A percentile compares a stretch with the other conserved stretches of the same genome.
Conservation (phyloP, 2,888 invertebrate genomes). For the Pristionchus exspectatus region DNA sequence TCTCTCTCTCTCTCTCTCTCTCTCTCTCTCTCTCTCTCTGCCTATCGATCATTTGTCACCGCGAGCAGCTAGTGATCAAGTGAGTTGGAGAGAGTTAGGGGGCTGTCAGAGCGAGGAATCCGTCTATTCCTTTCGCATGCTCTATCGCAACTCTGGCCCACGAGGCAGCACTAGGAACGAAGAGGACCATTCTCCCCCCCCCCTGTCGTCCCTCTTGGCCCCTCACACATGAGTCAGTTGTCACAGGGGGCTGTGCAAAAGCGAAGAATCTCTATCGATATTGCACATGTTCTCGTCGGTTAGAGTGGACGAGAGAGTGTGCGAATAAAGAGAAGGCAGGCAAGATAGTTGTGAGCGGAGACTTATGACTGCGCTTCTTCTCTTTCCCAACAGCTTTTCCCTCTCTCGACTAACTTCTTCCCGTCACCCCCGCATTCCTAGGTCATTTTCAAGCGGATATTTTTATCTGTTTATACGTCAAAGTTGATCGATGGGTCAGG, state of each 20-base stretch:
- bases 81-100: too few relatives aligned
- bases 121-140: too few relatives aligned
- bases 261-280: not conserved
- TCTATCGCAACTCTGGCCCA: too few relatives aligned
- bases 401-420: conserved; percentile 39
- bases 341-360: not conserved
- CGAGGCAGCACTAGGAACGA: not conserved
- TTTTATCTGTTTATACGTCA: not conserved
- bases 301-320: not conserved
- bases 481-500: not conserved
- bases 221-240: not conserved
- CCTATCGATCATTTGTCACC: not conserved
- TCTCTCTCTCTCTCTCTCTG: too few relatives aligned
- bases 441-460: not conserved
- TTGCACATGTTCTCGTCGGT: not conserved
- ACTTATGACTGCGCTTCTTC: conserved; percentile 47
- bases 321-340: not conserved
- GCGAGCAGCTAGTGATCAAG: too few relatives aligned
- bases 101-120: too few relatives aligned
- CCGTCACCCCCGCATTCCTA: not conserved
- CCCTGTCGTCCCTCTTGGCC: not conserved
- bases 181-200: not conserved
- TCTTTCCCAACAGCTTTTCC: conserved; percentile 36
- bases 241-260: not conserved
- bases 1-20: too few relatives aligned